These are phyloP conservation scores for Sminthurides bifidus DNA, from an alignment of 1,140 invertebrate species.

Conservation along the genomic window DNA sequence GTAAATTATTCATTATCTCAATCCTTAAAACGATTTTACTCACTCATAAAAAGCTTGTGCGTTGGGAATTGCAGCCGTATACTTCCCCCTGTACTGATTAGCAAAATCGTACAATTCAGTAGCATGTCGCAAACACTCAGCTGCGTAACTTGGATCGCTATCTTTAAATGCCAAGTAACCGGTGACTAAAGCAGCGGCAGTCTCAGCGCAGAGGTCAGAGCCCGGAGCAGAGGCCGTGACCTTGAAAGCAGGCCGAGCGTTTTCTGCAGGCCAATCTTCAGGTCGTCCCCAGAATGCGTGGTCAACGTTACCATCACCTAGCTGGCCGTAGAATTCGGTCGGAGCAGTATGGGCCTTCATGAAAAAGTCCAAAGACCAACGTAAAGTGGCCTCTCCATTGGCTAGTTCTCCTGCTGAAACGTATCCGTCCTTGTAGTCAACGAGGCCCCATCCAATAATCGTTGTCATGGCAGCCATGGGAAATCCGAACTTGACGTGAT, in stretches of 20 bases:
- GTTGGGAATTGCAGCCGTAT: no score
- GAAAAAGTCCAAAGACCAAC: slow-evolving; percentile 51
- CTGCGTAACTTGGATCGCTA: slow-evolving; percentile 31
- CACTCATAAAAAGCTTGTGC: no score
- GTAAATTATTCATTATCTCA: no score
- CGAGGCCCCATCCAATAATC: slow-evolving; percentile 47
- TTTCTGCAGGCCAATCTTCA: slow-evolving; percentile 39
- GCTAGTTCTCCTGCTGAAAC: slow-evolving; percentile 38
- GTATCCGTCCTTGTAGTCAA: slow-evolving; percentile 46
- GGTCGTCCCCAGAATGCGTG: slow-evolving; percentile 34
- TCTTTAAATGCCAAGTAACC: slow-evolving; percentile 36
- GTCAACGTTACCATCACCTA: slow-evolving; percentile 30
- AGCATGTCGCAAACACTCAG: slow-evolving; percentile 33
- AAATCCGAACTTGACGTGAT: slow-evolving; percentile 53
- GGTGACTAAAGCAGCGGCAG: slow-evolving; percentile 38
- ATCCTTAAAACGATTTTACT: no score
- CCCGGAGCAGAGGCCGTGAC: no score
- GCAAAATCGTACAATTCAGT: slow-evolving; percentile 38
- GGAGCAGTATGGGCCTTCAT: slow-evolving; percentile 9
- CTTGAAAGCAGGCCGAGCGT: slow-evolving; percentile 36
- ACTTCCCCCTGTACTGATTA: slow-evolving; percentile 35
- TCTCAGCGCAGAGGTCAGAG: slow-evolving; percentile 38
- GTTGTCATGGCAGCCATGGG: slow-evolving; percentile 50
- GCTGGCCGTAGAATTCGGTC: slow-evolving; percentile 31
- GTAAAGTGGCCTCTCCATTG: slow-evolving; percentile 40